These are phyloP conservation scores for Stenchaetothrips biformis DNA, from an alignment of 2,888 invertebrate species.

Conservation along the genomic window DNA sequence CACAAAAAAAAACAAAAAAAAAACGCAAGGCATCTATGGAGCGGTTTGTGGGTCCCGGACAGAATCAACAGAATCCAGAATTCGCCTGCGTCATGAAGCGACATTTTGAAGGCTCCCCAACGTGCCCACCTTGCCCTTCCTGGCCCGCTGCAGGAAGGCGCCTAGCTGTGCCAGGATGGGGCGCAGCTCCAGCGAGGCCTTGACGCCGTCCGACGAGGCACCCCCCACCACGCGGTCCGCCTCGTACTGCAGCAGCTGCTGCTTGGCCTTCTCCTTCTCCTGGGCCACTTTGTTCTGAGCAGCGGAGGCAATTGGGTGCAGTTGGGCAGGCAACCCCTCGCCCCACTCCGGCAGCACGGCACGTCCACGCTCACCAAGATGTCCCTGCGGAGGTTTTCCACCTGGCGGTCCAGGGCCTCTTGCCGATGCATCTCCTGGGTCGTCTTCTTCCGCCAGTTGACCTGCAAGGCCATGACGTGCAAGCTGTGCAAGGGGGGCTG, in stretches of 20 bases:
- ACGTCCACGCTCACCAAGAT: background rate
- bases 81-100: no score
- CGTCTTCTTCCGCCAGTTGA: background rate
- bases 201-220: constrained; percentile 24
- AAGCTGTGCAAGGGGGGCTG: background rate
- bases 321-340: background rate
- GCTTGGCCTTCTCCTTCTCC: constrained; percentile 11
- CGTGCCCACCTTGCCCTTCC: background rate
- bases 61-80: no score
- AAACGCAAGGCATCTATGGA: no score
- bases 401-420: constrained; percentile 1
- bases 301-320: background rate
- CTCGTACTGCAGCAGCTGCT: constrained; percentile 12
- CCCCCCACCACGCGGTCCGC: background rate
- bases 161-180: background rate
- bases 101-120: no score
- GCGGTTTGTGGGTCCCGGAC: no score
- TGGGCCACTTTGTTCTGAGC: background rate
- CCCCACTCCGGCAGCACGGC: background rate
- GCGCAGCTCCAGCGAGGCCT: background rate
- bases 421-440: background rate
- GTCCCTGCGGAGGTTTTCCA: background rate
- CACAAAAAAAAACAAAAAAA: no score
- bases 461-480: background rate
- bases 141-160: background rate